phyloP scores from a whole-genome alignment of 2,113 vertebrate genomes.

The Cromileptes altivelis region DNA sequence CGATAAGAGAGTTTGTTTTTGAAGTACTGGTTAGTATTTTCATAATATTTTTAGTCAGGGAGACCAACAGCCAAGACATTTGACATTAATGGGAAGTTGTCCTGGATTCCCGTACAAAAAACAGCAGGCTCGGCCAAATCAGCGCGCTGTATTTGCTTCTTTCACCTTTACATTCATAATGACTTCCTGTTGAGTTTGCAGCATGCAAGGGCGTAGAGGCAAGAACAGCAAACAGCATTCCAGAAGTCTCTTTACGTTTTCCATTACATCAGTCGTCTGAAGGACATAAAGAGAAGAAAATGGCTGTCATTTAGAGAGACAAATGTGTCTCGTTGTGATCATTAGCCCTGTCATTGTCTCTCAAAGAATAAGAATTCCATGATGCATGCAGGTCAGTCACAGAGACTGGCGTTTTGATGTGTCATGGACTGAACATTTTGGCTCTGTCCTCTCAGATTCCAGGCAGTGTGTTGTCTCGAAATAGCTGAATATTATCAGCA shows the following conservation, averaged over 20 bases:
- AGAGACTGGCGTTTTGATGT: not conserved
- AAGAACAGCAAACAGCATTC: constrained; percentile 49
- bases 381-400: not conserved
- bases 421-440: not conserved
- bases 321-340: constrained; percentile 22
- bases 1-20: constrained; percentile 53
- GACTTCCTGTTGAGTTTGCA: constrained; percentile 6
- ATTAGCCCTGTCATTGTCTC: constrained; percentile 17
- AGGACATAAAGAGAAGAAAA: constrained; percentile 5
- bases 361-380: not conserved
- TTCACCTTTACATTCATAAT: constrained; percentile 29
- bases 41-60: constrained; percentile 60
- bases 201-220: not conserved
- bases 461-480: not conserved
- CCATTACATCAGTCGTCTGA: constrained; percentile 50
- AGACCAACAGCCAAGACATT: constrained; percentile 18
- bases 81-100: constrained; percentile 28
- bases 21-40: constrained; percentile 49
- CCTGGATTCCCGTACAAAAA: not conserved
- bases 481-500: constrained; percentile 31
- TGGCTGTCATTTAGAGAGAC: constrained; percentile 29
- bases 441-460: constrained; percentile 29
- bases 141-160: not conserved
- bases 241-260: constrained; percentile 41
- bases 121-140: not conserved